phyloP scores from a whole-genome alignment of 2,113 vertebrate species.

The Limanda limanda region DNA sequence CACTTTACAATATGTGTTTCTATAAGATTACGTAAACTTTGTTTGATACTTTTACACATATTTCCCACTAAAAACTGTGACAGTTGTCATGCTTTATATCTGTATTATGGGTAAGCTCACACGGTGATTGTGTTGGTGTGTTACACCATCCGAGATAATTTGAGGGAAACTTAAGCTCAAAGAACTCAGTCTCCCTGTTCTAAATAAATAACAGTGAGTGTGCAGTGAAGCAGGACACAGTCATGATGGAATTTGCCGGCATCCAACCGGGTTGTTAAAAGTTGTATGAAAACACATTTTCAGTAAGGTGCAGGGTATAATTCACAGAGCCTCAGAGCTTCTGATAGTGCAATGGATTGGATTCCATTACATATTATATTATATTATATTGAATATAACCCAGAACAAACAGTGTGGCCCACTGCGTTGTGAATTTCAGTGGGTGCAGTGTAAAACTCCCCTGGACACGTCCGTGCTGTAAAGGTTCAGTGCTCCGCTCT shows the following conservation, averaged over 20 bases:
- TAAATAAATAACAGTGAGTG: not conserved
- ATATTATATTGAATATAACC: constrained; percentile 13
- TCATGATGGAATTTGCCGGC: constrained; percentile 15
- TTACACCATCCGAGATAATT: not conserved
- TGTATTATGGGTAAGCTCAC: not conserved
- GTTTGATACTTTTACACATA: not conserved
- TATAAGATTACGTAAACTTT: not conserved
- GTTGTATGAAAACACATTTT: constrained; percentile 22
- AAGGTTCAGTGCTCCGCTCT: not conserved
- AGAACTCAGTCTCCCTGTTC: not conserved
- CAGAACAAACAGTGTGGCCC: constrained; percentile 16
- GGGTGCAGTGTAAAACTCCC: constrained; percentile 12
- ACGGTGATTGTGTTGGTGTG: not conserved
- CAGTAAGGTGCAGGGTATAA: not conserved
- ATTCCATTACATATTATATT: constrained; percentile 37
- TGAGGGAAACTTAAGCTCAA: not conserved
- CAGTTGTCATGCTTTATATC: not conserved
- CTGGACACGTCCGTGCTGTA: not conserved
- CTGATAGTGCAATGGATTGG: constrained; percentile 34
- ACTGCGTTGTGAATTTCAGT: constrained; percentile 2
- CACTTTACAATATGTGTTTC: no score
- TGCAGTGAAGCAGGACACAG: not conserved
- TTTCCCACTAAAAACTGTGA: not conserved
- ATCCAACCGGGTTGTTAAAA: constrained; percentile 8
- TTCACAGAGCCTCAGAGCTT: constrained; percentile 21